Percentiles rank a stretch among this genome's conserved stretches.
Evolutionary conservation across 1,140 invertebrate species (phyloP).

Genomic region (Ooceraea biroi): DNA sequence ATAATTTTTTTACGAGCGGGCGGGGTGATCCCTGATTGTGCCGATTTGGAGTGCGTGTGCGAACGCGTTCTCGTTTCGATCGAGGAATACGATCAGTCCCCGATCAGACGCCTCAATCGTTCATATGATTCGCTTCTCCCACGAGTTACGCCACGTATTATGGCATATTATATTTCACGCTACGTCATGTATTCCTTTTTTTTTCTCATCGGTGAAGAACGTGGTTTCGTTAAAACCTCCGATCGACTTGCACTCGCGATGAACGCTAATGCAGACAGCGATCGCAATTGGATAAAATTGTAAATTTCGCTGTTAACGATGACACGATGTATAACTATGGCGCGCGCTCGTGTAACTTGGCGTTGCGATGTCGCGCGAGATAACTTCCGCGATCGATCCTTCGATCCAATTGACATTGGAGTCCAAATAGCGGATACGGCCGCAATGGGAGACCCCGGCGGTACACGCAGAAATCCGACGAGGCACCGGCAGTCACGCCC

Average conservation of each 20-base stretch:
- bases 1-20: too few species aligned
- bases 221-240: slow-evolving; percentile 7
- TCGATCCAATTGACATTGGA: slow-evolving; percentile 64
- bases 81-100: neutral
- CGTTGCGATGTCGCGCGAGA: neutral
- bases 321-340: neutral
- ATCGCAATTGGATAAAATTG: too few species aligned
- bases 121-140: neutral
- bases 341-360: neutral
- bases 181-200: neutral
- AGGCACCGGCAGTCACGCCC: slow-evolving; percentile 71
- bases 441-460: slow-evolving; percentile 16
- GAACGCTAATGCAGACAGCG: slow-evolving; percentile 29
- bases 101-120: slow-evolving; percentile 2
- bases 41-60: neutral
- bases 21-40: neutral
- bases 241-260: slow-evolving; percentile 6
- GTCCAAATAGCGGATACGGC: slow-evolving; percentile 41
- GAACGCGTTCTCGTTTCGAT: neutral
- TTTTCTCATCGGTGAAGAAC: neutral
- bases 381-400: slow-evolving; percentile 57
- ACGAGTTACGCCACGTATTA: neutral
- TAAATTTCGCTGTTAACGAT: neutral
- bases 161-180: slow-evolving; percentile 8
- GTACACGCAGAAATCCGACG: slow-evolving; percentile 49